Evolutionary conservation across 2,113 vertebrate species (phyloP), one percentile per base, ranked within the genome.

Genomic region (Seriola rivoliana): DNA sequence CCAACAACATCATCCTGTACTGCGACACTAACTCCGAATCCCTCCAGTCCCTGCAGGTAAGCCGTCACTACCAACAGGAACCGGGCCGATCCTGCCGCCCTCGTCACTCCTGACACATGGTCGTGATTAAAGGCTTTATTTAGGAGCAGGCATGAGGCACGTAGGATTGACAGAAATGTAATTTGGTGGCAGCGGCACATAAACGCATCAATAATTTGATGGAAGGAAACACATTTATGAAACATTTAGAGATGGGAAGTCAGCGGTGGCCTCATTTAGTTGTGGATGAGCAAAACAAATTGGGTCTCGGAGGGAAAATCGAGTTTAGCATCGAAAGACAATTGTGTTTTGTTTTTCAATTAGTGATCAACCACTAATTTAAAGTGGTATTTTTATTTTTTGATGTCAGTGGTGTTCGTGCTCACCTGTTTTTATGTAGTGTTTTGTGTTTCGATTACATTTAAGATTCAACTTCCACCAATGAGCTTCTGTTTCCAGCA

Each of bases 1-100:
- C 97, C 85, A 99, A 99, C 95, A 99, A 99, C 94, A 98, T 99
- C 90, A 97, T 99, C 91, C 96, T 99, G 76, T 99, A 99, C 95
- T 98, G 98, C 77, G 98, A 99, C 78, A 97, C 96, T 7, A 97
- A 99, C 25, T 94, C 95, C 0, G 97, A 99, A 79, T 97, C 98
- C 14, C 95, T 98, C 75, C 98, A 99, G 91, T 98, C 98, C 0
- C 94, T 99, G 84, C 98, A 99, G 97, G 98, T 99, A 95, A 80
- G 78, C 57, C 4, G 14, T 9, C n/a, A 3, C 2, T 19, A 4
- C 40, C 14, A 57, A 8, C 63, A 23, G 13, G 57, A 58, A 25
- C 13, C 44, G 17, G 74, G 29, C 40, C 76, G 36, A 1, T 34
- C 59, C 36, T 12, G 11, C 34, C 48, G 12, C 34, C 52, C 50